Evolutionary conservation across 2,888 invertebrate species (phyloP), one percentile per base, ranked within the genome.

Genomic region (Pammene fasciana): DNA sequence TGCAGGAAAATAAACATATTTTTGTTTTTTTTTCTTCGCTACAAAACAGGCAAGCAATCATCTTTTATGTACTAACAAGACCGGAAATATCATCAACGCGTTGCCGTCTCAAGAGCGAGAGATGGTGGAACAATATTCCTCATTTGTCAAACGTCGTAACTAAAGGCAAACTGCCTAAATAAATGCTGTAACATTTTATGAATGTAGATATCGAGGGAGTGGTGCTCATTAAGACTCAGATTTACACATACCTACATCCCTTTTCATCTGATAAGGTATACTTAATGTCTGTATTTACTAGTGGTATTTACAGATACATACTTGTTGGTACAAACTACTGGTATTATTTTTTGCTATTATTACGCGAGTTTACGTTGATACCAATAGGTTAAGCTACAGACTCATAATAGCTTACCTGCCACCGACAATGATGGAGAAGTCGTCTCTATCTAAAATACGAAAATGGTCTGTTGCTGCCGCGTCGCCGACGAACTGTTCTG

Each of bases 361-460:
- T n/a, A 26, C 1, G 26, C 26, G 26, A 26, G 26, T 26, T 26
- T 26, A 26, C 26, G 4, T 38, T 41, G 16, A 13, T 16, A 41
- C 13, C 13, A 57, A 43, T 43, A 45, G n/a, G n/a, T 43, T 43
- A 16, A n/a, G 26, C 45, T 56, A 55, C 14, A 16, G n/a, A 65
- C 36, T 65, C 13, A 13, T 46, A 38, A 55, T 68, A 56, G 74
- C 93, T 93, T 93, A 97, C 97, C 97, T 96, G 82, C 97, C 98
- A 79, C 98, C 98, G 79, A 98, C 95, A 82, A 98, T 94, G 81
- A 98, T 94, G 72, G 96, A 96, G 85, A 95, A 95, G 79, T 97
- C 95, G 89, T 98, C 96, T 88, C 96, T 95, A 89, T 97, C 96
- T 88, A 98, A 94, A 83, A 98, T 94, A 86, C 97, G 96, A 94